Conservation (phyloP, 2,888 invertebrate species). For the Piscicola geometra region DNA sequence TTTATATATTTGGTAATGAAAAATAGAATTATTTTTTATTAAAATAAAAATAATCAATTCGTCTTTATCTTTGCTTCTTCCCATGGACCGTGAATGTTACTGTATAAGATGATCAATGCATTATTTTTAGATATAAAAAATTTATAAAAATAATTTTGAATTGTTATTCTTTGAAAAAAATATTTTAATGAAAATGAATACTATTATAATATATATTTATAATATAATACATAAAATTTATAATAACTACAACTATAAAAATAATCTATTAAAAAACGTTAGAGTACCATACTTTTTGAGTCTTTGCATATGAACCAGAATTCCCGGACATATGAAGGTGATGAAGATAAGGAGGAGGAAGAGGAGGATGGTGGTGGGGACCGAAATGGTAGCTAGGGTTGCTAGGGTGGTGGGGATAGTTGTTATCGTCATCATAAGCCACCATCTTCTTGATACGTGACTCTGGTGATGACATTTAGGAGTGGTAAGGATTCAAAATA, state of each 20-base stretch:
- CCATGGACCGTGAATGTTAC: slow-evolving; percentile 94
- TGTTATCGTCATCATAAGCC: slow-evolving; percentile 45
- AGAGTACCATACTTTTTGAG: slow-evolving; percentile 54
- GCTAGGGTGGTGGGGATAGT: slow-evolving; percentile 44
- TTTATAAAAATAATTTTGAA: too few relatives aligned
- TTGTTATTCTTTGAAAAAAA: too few relatives aligned
- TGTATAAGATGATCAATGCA: too few relatives aligned
- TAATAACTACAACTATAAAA: too few relatives aligned
- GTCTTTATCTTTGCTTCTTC: slow-evolving; percentile 70
- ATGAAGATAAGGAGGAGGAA: slow-evolving; percentile 52
- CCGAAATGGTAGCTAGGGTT: slow-evolving; percentile 47
- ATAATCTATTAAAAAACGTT: too few relatives aligned
- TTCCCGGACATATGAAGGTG: slow-evolving; percentile 56
- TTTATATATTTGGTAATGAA: too few relatives aligned
- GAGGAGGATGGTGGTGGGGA: slow-evolving; percentile 49
- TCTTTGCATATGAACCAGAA: slow-evolving; percentile 55
- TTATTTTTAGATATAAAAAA: too few relatives aligned
- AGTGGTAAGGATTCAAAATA: neutral
- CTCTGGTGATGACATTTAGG: neutral
- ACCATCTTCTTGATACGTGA: neutral
- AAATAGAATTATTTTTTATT: too few relatives aligned
- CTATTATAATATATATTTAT: neutral
- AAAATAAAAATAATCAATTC: too few relatives aligned
- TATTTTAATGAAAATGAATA: neutral
- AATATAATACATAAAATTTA: neutral